phyloP scores from a whole-genome alignment of 2,113 vertebrate species.

The Cynocephalus volans region DNA sequence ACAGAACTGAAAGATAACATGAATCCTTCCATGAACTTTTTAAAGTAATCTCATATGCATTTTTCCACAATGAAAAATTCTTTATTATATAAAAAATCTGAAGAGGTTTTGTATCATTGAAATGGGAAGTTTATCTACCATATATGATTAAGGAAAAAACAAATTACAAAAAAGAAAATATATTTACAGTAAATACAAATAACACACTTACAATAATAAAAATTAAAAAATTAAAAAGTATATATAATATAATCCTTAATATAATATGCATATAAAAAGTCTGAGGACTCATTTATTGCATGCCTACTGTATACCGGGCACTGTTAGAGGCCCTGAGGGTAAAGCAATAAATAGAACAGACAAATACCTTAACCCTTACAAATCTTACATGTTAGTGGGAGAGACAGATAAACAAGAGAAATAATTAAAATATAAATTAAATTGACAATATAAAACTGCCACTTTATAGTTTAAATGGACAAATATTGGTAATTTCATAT shows the following conservation, averaged over 20 bases:
- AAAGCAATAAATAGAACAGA: constrained; percentile 9
- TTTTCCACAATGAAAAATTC: constrained; percentile 11
- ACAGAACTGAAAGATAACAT: no score
- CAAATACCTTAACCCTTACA: constrained; percentile 32
- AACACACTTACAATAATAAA: no score
- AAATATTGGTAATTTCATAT: not conserved
- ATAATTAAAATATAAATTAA: constrained; percentile 28
- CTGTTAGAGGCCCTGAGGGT: not conserved
- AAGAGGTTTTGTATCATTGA: not conserved
- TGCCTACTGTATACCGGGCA: not conserved
- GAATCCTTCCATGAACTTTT: no score
- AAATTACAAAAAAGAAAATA: constrained; percentile 20
- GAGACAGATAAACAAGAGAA: not conserved
- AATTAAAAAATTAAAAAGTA: not conserved
- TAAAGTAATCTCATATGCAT: not conserved
- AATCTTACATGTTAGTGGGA: constrained; percentile 1
- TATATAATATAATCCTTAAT: not conserved
- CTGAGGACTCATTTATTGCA: not conserved
- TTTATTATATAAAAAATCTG: not conserved
- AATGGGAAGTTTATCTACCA: not conserved
- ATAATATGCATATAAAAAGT: not conserved
- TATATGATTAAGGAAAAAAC: not conserved
- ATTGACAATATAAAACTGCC: constrained; percentile 26
- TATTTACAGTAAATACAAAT: not conserved
- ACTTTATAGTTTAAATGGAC: constrained; percentile 31